phyloP scores from a whole-genome alignment of 2,113 vertebrate genomes.

The Zonotrichia leucophrys region DNA sequence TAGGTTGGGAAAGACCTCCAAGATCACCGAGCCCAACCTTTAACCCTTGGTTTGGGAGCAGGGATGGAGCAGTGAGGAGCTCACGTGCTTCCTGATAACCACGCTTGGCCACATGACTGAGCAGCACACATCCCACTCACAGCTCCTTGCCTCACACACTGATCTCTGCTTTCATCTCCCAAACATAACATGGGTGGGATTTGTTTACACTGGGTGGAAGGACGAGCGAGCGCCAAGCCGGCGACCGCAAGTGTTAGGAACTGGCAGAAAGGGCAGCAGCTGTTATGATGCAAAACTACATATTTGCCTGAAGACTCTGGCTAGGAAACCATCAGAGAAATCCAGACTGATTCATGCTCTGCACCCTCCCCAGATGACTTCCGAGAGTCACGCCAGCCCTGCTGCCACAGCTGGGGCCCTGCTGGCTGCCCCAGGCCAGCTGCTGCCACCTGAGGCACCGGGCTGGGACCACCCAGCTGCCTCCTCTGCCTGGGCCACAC shows the following conservation, averaged over 20 bases:
- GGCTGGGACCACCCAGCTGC: neutral
- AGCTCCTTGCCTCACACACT: neutral
- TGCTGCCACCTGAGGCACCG: neutral
- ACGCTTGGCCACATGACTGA: neutral
- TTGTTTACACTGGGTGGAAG: constrained; percentile 38
- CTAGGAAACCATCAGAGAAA: constrained; percentile 1
- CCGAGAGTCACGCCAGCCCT: neutral
- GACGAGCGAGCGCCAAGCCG: neutral
- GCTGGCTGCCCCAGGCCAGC: neutral
- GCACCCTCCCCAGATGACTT: constrained; percentile 6
- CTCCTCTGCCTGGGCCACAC: neutral
- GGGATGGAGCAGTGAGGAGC: neutral
- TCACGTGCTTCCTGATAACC: neutral
- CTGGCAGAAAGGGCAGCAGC: constrained; percentile 38
- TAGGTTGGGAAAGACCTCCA: neutral
- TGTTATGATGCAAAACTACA: constrained; percentile 3
- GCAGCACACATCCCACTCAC: constrained; percentile 31
- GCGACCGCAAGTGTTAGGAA: neutral
- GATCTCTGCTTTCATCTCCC: constrained; percentile 38
- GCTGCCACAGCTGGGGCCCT: neutral
- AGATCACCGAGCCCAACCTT: neutral
- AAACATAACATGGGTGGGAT: neutral
- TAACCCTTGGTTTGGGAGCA: neutral
- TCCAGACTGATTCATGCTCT: constrained; percentile 7
- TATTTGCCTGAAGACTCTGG: constrained; percentile 35